Conservation (phyloP, 2,113 vertebrate genomes). For the Lasiurus borealis region DNA sequence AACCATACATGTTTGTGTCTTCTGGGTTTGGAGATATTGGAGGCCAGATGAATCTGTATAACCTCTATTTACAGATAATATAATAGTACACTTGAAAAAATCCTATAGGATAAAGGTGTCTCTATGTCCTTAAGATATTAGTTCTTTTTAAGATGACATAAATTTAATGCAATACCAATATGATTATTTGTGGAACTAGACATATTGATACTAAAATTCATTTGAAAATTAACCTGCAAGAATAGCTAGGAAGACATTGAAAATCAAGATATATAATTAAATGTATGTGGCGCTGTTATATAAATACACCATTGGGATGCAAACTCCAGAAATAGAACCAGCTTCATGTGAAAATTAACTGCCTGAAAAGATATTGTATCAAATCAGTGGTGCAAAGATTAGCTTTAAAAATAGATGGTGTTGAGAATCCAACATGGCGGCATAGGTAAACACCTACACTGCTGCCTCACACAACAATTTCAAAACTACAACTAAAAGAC, state of each 20-base stretch:
- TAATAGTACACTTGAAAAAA: conserved; percentile 1
- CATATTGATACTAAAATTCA: not conserved
- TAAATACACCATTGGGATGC: not conserved
- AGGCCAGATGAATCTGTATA: not conserved
- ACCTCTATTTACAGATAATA: not conserved
- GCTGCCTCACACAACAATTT: no score
- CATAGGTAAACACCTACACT: no score
- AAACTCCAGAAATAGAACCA: not conserved
- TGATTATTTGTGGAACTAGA: not conserved
- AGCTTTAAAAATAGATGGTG: not conserved
- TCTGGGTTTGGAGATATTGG: not conserved
- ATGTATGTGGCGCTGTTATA: not conserved
- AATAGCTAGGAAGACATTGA: not conserved
- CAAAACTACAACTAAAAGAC: no score
- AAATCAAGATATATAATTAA: conserved; percentile 25
- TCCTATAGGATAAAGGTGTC: not conserved
- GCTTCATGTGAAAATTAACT: not conserved
- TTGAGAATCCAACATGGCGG: no score
- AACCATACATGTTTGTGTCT: not conserved
- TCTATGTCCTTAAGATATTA: not conserved
- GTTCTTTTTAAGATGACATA: not conserved
- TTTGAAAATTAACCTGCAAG: not conserved
- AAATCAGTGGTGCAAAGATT: not conserved
- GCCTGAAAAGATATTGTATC: not conserved
- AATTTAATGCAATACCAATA: not conserved